These are phyloP conservation scores for Sebastes alutus DNA, from an alignment of 2,797 vertebrate genomes.

Conservation along the genomic window DNA sequence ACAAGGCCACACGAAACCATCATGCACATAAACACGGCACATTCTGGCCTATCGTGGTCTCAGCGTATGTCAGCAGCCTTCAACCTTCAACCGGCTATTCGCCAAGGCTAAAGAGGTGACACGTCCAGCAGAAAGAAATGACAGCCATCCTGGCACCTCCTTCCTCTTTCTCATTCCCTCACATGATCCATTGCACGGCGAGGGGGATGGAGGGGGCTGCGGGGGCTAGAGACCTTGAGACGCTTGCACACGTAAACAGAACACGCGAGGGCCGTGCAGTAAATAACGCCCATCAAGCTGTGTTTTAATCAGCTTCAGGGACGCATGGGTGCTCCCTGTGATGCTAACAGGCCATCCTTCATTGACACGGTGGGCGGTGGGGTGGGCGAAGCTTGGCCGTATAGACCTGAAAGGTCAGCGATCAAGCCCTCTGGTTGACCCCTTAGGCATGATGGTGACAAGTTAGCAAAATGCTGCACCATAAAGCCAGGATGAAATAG, in stretches of 20 bases:
- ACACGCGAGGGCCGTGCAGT: conserved; percentile 46
- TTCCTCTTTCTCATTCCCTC: conserved; percentile 30
- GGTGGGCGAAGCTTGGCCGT: conserved; percentile 16
- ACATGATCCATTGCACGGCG: conserved; percentile 51
- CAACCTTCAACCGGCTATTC: conserved; percentile 66
- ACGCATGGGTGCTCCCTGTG: conserved; percentile 67
- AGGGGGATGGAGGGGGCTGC: conserved; percentile 6
- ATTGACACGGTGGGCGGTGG: conserved; percentile 23
- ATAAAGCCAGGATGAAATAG: conserved; percentile 43
- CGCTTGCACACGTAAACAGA: conserved; percentile 47
- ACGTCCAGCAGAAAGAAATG: conserved; percentile 54
- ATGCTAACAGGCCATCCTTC: conserved; percentile 72
- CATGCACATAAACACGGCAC: conserved; percentile 4
- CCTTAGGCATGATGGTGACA: conserved; percentile 40
- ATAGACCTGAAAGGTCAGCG: conserved; percentile 54
- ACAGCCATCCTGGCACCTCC: conserved; percentile 45
- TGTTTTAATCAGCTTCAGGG: conserved; percentile 80
- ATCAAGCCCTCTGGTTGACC: conserved; percentile 58
- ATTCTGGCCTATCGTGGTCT: conserved; percentile 44
- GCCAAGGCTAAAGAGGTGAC: conserved; percentile 74
- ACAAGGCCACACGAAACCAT: conserved; percentile 16
- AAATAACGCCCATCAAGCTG: conserved; percentile 74
- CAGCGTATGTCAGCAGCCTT: conserved; percentile 64
- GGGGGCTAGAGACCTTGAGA: conserved; percentile 66
- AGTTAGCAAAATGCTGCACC: conserved; percentile 47